These are phyloP conservation scores for Alligator sinensis DNA, from an alignment of 2,113 vertebrate genomes.

Conservation along the genomic window DNA sequence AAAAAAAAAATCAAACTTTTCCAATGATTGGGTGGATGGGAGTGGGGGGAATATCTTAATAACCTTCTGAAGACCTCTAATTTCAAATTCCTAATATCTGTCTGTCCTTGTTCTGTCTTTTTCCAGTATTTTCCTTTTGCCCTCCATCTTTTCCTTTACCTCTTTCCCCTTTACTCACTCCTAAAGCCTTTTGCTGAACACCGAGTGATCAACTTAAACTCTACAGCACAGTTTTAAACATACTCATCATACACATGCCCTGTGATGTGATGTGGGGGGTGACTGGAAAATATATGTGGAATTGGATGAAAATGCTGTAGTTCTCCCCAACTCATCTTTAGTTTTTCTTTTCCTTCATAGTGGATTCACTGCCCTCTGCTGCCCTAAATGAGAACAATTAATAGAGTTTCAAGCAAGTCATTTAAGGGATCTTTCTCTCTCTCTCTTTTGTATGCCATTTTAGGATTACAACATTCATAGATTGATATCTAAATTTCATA, in stretches of 20 bases:
- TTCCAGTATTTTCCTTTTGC: background rate
- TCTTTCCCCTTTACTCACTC: background rate
- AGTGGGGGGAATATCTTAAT: too few species aligned
- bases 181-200: background rate
- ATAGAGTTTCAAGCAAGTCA: background rate
- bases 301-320: background rate
- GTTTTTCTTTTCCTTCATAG: background rate
- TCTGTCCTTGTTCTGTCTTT: background rate
- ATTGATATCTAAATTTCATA: too few species aligned
- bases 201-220: background rate
- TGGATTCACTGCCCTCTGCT: constrained; percentile 72
- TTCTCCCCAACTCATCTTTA: background rate
- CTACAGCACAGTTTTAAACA: background rate
- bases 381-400: background rate
- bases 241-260: background rate
- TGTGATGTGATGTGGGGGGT: background rate
- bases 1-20: background rate
- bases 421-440: background rate
- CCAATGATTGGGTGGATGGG: too few species aligned
- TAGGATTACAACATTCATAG: too few species aligned
- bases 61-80: background rate
- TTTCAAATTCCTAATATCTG: background rate
- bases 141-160: background rate
- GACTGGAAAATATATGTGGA: background rate
- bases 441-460: too few species aligned